phyloP scores from a whole-genome alignment of 2,113 vertebrate genomes.

The Cyphomyrus discorhynchus region DNA sequence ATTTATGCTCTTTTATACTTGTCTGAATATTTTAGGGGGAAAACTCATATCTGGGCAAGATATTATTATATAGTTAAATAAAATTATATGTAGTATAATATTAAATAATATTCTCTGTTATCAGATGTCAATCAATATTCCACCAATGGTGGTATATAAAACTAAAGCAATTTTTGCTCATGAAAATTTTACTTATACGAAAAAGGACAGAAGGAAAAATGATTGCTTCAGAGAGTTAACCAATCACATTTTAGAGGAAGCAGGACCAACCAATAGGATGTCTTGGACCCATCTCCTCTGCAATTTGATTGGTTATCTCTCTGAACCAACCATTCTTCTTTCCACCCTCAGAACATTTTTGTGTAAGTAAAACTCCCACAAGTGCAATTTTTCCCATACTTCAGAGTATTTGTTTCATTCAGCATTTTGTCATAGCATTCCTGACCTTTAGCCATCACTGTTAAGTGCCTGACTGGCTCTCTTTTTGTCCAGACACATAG shows the following conservation, averaged over 20 bases:
- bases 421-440: neutral
- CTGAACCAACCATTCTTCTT: no score
- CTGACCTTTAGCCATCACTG: neutral
- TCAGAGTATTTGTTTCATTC: neutral
- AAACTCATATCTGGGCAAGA: neutral
- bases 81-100: neutral
- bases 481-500: neutral
- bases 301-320: no score
- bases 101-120: neutral
- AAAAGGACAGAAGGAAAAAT: no score
- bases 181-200: no score
- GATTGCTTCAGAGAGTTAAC: no score
- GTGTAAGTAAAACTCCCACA: no score
- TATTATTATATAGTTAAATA: neutral
- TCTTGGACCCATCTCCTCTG: no score
- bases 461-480: neutral
- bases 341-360: no score
- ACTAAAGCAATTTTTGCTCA: neutral
- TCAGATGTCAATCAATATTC: neutral
- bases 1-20: neutral
- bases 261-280: no score
- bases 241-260: no score
- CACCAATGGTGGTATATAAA: neutral
- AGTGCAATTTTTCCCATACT: neutral
- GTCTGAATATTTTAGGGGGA: neutral